phyloP scores from a whole-genome alignment of 2,113 vertebrate species.

The Triplophysa siluroides region DNA sequence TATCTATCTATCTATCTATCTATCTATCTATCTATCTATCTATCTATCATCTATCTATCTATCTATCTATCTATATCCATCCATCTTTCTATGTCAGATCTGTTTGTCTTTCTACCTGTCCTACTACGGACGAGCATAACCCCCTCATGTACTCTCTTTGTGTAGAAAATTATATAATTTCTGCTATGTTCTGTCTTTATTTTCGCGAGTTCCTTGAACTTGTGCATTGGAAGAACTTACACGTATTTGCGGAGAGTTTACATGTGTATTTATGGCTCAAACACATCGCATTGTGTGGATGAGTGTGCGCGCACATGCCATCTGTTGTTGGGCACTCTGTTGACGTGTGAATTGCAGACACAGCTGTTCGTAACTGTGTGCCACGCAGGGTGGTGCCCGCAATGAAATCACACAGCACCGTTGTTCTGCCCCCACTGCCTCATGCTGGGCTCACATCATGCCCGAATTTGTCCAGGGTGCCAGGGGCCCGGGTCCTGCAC shows the following conservation, averaged over 20 bases:
- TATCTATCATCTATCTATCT: background rate
- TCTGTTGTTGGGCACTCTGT: conserved; percentile 41
- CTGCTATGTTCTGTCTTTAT: conserved; percentile 2
- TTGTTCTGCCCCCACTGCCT: conserved; percentile 25
- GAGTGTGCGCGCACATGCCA: conserved; percentile 11
- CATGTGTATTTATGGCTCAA: conserved; percentile 31
- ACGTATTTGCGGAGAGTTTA: conserved; percentile 25
- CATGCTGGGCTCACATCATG: conserved; percentile 25
- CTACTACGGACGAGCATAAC: no score
- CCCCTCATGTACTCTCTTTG: background rate
- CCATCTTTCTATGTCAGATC: background rate
- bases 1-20: no score
- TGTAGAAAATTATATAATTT: background rate
- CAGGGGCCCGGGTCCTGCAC: conserved; percentile 34
- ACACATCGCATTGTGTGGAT: conserved; percentile 1
- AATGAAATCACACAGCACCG: conserved; percentile 34
- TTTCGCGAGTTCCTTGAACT: conserved; percentile 21
- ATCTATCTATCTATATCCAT: background rate
- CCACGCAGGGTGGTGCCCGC: conserved; percentile 42
- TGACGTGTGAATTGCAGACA: conserved; percentile 39
- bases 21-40: no score
- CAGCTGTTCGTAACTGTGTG: conserved; percentile 37
- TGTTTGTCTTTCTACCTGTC: background rate
- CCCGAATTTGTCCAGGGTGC: conserved; percentile 59
- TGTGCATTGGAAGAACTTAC: conserved; percentile 9